A percentile compares a stretch with the other conserved stretches of the same genome.
phyloP scores from a whole-genome alignment of 2,888 invertebrate genomes.

The Mellilla xanthometata region DNA sequence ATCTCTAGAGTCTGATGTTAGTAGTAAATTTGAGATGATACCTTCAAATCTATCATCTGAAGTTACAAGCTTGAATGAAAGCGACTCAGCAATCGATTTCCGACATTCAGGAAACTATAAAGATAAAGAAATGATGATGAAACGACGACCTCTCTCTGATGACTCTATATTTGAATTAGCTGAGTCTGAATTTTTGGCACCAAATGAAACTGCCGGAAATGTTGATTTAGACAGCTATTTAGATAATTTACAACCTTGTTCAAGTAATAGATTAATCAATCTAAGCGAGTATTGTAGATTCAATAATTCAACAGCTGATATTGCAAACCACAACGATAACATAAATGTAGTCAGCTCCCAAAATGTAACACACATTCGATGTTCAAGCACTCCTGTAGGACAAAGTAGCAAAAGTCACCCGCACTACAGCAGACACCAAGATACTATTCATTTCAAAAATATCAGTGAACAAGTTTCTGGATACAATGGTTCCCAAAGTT shows the following conservation, averaged over 20 bases:
- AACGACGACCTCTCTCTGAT: slow-evolving; percentile 88
- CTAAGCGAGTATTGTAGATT: slow-evolving; percentile 35
- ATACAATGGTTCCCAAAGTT: slow-evolving; percentile 64
- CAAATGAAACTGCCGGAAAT: slow-evolving; percentile 71
- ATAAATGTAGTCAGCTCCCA: slow-evolving; percentile 42
- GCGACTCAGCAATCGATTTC: slow-evolving; percentile 79
- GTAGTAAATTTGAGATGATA: slow-evolving; percentile 74
- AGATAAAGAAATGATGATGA: slow-evolving; percentile 84
- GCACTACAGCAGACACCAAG: slow-evolving; percentile 37
- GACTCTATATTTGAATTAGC: slow-evolving; percentile 88
- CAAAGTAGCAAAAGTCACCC: slow-evolving; percentile 40
- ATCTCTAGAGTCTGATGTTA: slow-evolving; percentile 74
- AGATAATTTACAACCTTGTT: slow-evolving; percentile 83
- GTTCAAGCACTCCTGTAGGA: slow-evolving; percentile 66
- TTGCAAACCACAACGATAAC: slow-evolving; percentile 49
- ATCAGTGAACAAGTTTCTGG: slow-evolving; percentile 53
- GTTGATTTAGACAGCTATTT: slow-evolving; percentile 87
- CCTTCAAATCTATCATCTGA: slow-evolving; percentile 71
- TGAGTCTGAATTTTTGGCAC: slow-evolving; percentile 80
- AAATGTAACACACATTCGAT: slow-evolving; percentile 47
- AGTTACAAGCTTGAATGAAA: slow-evolving; percentile 65
- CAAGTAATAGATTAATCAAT: slow-evolving; percentile 36
- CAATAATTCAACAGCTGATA: slow-evolving; percentile 40
- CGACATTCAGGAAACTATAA: slow-evolving; percentile 68
- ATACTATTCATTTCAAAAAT: slow-evolving; percentile 43